Evolutionary conservation across 1,140 invertebrate genomes (phyloP), one percentile per base, ranked within the genome.

Genomic region (Drosophila teissieri): DNA sequence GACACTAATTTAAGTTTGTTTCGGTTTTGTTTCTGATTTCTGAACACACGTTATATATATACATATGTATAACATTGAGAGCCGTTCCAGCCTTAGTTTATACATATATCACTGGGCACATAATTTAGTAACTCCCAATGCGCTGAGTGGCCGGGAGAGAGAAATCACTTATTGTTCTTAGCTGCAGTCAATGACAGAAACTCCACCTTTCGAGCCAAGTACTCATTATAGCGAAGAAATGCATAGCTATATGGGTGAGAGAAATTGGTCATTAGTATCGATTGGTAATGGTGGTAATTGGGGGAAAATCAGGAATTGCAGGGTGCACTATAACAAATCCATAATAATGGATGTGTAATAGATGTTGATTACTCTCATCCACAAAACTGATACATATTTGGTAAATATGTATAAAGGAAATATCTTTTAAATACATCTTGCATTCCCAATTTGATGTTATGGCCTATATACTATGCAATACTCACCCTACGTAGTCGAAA

Each of bases 401-500:
- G 22, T 24, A 24, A 8, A 31, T 31, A 31, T 31, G 2, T 31
- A 8, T 31, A 31, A 31, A 31, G 27, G 7, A 31, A 2, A 8
- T 31, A 31, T 31, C 7, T 8, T 31, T 10, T 10, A 8, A 31
- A 8, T 31, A 7, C 27, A 31, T 31, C 1, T 2, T 10, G 31
- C 31, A 31, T 31, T 31, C 31, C 31, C 31, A 31, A 31, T 3
- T 31, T 3, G 0, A 14, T 5, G 11, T 14, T 39, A 39, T 1
- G 36, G 24, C 34, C 1, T 7, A 6, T 15, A 34, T 54, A 19
- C 15, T 22, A 10, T 7, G 6, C 2, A 39, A 73, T 72, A 94
- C 94, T 94, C 94, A 99, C 97, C 94, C 94, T 60, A 98, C 93
- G 94, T 97, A 99, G 93, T 99, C 97, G 93, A 99, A 99, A 89